Conservation (phyloP, 2,113 vertebrate genomes). For the Laticauda colubrina region DNA sequence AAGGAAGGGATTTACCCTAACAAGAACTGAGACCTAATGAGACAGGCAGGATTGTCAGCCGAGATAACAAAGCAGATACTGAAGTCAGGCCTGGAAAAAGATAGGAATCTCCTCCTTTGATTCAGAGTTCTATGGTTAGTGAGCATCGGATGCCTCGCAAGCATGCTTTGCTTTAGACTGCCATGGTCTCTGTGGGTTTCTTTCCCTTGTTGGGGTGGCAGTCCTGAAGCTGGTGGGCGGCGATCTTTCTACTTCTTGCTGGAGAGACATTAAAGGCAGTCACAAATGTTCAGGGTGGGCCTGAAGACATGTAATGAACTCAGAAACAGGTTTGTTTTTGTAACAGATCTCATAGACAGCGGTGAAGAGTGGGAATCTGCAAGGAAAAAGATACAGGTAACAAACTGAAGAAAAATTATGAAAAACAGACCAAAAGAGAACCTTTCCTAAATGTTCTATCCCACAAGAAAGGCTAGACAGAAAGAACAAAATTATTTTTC, state of each 20-base stretch:
- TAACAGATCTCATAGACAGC: conserved; percentile 92
- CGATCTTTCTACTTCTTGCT: background rate
- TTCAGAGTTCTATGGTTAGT: background rate
- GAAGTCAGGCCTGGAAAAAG: background rate
- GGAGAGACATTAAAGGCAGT: conserved; percentile 28
- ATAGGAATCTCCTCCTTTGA: background rate
- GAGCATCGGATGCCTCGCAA: background rate
- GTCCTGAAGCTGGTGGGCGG: background rate
- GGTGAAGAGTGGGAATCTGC: conserved; percentile 93
- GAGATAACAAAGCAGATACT: background rate
- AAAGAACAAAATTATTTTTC: background rate
- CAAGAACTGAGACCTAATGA: background rate
- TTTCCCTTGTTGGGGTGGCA: conserved; percentile 17
- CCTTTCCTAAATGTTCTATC: background rate
- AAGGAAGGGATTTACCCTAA: background rate
- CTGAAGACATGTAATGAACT: conserved; percentile 89
- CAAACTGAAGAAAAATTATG: background rate
- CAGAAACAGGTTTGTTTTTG: conserved; percentile 78
- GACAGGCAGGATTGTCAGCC: background rate
- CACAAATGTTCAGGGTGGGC: conserved; percentile 92
- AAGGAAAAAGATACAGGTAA: background rate
- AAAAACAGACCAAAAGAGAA: background rate
- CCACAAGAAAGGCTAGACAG: background rate
- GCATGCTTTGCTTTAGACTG: background rate
- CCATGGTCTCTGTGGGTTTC: background rate